Evolutionary conservation across 2,888 invertebrate genomes (phyloP), one percentile per base, ranked within the genome.

Genomic region (Agriopis marginaria): DNA sequence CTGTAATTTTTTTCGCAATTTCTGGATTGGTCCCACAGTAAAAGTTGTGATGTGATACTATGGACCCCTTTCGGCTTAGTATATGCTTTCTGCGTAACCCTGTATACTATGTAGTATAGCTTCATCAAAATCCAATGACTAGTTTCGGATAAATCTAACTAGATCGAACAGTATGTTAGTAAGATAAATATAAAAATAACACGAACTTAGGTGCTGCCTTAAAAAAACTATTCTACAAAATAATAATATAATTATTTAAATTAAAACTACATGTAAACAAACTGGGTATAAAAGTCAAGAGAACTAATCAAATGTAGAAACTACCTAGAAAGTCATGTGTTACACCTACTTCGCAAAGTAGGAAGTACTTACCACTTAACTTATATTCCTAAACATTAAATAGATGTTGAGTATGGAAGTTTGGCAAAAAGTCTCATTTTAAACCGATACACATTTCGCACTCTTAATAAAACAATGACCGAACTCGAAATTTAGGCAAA

Each of bases 281-380:
- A 61, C 40, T 55, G 54, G 10, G 40, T 66, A 66, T 66, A 64
- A 42, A 49, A 55, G 40, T 66, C 54, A 51, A 65, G 50, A 65
- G 42, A 58, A 50, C 56, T 58, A 39, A 56, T n/a, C 47, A 40
- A 42, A 56, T 17, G 42, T 7, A 14, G 45, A 32, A 32, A 58
- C 45, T 58, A 58, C 8, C 32, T 58, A 58, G 45, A 12, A 45
- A 58, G 14, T 55, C 40, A 55, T 42, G 6, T 53, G 12, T 32
- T 7, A 9, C 17, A 8, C n/a, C 4, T 39, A 39, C 54, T 54
- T 39, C 17, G 5, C 56, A 44, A 56, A 10, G 17, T 56, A 44
- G 56, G 55, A 32, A 55, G 55, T 40, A n/a, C 40, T 56, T 39
- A 54, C 39, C 32, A 54, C 8, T 54, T 39, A 40, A 63, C 60